Percentiles rank a stretch among this genome's conserved stretches.
Evolutionary conservation across 1,140 invertebrate species (phyloP).

Genomic region (Reticulitermes speratus): DNA sequence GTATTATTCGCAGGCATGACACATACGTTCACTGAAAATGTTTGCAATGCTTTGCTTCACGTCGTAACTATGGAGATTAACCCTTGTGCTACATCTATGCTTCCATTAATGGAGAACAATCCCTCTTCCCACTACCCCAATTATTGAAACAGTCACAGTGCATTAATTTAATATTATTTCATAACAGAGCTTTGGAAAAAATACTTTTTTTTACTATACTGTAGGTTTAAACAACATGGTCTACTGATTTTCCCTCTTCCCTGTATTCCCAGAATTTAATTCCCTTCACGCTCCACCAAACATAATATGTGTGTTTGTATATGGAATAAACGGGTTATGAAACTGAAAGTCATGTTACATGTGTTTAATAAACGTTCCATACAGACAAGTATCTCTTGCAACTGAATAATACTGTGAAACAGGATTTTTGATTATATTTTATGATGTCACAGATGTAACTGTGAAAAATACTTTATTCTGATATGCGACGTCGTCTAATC

Average conservation of each 20-base stretch:
- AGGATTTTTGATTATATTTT: too few species aligned
- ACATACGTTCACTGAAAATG: background rate
- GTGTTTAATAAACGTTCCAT: background rate
- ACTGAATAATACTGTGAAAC: background rate
- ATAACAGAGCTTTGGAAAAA: background rate
- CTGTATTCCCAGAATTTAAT: background rate
- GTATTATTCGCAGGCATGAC: background rate
- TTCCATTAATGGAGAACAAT: background rate
- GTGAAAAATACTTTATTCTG: too few species aligned
- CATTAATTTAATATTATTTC: conserved; percentile 15
- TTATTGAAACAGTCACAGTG: background rate
- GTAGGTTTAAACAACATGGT: background rate
- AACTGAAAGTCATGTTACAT: background rate
- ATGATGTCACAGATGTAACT: too few species aligned
- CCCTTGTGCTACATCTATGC: background rate
- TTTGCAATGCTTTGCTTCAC: background rate
- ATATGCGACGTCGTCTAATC: too few species aligned
- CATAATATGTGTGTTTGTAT: background rate
- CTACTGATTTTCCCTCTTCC: background rate
- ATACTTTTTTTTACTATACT: background rate
- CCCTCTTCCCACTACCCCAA: background rate
- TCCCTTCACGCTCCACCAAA: background rate
- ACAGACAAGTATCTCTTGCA: background rate
- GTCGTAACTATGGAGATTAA: background rate
- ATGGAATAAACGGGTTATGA: background rate